Evolutionary conservation across 2,113 vertebrate genomes (phyloP).

Genomic region (Passer domesticus): DNA sequence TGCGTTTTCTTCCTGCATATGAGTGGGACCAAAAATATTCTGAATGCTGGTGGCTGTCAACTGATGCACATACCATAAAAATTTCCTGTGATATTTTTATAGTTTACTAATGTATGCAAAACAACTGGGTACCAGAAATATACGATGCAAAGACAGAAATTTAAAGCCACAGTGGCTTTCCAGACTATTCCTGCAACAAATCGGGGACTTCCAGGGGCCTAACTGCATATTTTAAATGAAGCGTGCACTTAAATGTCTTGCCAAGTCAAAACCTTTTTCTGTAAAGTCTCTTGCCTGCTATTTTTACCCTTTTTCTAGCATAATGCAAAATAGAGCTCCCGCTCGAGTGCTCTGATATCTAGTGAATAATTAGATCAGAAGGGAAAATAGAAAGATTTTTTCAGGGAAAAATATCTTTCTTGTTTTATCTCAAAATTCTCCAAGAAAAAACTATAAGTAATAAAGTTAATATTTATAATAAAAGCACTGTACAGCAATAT

Average conservation of each 20-base stretch:
- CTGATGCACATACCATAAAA: neutral
- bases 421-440: neutral
- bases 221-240: slow-evolving; percentile 48
- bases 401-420: neutral
- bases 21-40: neutral
- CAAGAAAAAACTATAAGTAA: neutral
- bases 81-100: neutral
- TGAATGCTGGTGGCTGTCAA: neutral
- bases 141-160: neutral
- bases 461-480: neutral
- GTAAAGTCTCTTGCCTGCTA: neutral
- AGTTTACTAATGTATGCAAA: neutral
- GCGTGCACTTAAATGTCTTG: slow-evolving; percentile 18
- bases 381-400: neutral
- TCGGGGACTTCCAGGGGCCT: slow-evolving; percentile 3
- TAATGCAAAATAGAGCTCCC: slow-evolving; percentile 10
- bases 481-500: neutral
- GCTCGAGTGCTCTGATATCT: neutral
- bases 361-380: slow-evolving; percentile 41
- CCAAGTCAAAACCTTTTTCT: slow-evolving; percentile 47
- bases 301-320: slow-evolving; percentile 39
- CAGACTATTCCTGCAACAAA: neutral
- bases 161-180: neutral
- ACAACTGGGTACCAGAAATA: neutral
- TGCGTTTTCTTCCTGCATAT: neutral